A percentile compares a stretch with the other conserved stretches of the same genome.
These are phyloP conservation scores for Prorops nasuta DNA, from an alignment of 1,140 invertebrate species.

Conservation along the genomic window DNA sequence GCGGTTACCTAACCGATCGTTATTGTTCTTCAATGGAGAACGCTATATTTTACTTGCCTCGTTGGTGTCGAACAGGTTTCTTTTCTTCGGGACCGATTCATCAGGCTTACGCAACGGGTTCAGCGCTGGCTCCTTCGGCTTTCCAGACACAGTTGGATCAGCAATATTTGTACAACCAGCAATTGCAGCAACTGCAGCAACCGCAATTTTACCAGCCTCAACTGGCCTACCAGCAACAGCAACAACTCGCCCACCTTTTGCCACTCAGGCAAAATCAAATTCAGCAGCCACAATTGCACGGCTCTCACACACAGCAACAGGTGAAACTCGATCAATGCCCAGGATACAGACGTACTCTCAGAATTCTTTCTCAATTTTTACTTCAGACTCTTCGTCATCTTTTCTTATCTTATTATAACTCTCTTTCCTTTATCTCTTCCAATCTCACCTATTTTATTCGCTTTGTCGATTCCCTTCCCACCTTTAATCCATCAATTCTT, in stretches of 20 bases:
- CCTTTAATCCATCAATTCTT: no score
- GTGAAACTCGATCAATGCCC: constrained; percentile 16
- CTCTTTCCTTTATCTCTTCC: no score
- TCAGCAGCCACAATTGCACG: constrained; percentile 9
- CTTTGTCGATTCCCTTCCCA: no score
- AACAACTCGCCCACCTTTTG: constrained; percentile 29
- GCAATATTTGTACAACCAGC: constrained; percentile 28
- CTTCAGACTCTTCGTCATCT: no score
- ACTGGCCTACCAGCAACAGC: constrained; percentile 13
- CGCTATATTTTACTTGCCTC: no score
- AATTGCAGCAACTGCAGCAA: constrained; percentile 32
- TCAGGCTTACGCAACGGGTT: constrained; percentile 18
- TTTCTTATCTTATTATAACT: no score
- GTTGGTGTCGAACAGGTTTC: no score
- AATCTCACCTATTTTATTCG: no score
- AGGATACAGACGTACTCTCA: no score
- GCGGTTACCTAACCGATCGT: no score
- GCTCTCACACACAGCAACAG: constrained; percentile 9
- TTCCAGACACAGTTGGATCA: constrained; percentile 22
- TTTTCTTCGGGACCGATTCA: constrained; percentile 20
- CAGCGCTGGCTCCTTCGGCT: constrained; percentile 1
- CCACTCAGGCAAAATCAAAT: constrained; percentile 29
- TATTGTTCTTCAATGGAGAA: no score
- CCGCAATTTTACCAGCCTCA: constrained; percentile 17
- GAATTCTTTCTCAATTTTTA: no score